A percentile compares a stretch with the other conserved stretches of the same genome.
Conservation (phyloP, 37 sponge, comb jelly and placozoan genomes). For the Haliclona indistincta region DNA sequence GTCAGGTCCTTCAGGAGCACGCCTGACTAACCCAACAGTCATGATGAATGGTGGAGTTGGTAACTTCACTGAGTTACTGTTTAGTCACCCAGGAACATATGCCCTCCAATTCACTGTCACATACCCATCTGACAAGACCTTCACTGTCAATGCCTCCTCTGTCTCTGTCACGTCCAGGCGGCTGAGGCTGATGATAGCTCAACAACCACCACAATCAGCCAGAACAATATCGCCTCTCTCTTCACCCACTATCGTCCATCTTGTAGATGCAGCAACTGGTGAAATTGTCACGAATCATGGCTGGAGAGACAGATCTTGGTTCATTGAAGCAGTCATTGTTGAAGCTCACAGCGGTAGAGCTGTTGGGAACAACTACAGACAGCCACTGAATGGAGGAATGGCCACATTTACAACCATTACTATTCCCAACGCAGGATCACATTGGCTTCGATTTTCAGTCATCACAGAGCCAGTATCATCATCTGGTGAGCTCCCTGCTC, state of each 20-base stretch:
- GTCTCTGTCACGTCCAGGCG: conserved; percentile 17
- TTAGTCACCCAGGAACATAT: conserved; percentile 69
- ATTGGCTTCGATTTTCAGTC: conserved; percentile 19
- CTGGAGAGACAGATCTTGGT: conserved; percentile 75
- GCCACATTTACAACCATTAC: conserved; percentile 47
- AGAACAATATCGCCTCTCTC: conserved; percentile 47
- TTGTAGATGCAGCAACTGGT: conserved; percentile 30
- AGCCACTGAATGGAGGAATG: conserved; percentile 21
- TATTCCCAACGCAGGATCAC: conserved; percentile 12
- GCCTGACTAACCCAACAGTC: conserved; percentile 14
- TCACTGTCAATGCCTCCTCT: background rate
- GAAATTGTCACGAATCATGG: conserved; percentile 38
- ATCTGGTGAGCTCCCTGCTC: background rate
- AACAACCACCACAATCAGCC: conserved; percentile 31
- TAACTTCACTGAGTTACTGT: conserved; percentile 46
- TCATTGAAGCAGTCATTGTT: conserved; percentile 14
- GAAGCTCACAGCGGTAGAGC: background rate
- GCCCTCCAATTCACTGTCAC: conserved; percentile 45
- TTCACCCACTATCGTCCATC: conserved; percentile 39
- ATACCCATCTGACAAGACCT: conserved; percentile 49
- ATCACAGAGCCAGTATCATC: conserved; percentile 36
- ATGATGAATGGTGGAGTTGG: conserved; percentile 59
- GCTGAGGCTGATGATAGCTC: conserved; percentile 20
- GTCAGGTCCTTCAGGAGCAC: conserved; percentile 12
- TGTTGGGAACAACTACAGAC: background rate